Evolutionary conservation across 2,888 invertebrate species (phyloP).

Genomic region (Neoascia interrupta): DNA sequence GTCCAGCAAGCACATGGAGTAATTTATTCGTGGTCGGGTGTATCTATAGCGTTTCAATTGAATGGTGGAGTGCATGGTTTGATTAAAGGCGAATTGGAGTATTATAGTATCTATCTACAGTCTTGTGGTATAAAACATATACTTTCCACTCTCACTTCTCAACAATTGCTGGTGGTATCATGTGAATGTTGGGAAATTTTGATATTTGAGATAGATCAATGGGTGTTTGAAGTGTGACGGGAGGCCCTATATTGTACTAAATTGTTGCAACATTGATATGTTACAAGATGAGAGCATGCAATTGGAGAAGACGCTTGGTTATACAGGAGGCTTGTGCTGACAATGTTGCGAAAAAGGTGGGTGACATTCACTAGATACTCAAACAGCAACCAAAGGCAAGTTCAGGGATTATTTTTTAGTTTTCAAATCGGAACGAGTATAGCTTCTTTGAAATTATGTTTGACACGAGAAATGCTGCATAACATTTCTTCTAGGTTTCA

Average conservation of each 20-base stretch:
- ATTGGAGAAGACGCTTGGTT: no score
- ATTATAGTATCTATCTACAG: no score
- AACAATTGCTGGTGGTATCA: constrained; percentile 38
- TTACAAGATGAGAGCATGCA: constrained; percentile 21
- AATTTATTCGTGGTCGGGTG: constrained; percentile 53
- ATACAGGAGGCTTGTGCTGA: no score
- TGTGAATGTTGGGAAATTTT: constrained; percentile 40
- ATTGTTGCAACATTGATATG: background rate
- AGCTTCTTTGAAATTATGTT: no score
- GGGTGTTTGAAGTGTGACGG: background rate
- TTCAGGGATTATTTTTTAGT: no score
- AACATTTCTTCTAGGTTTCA: background rate
- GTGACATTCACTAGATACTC: no score
- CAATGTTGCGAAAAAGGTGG: no score
- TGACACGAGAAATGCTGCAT: no score
- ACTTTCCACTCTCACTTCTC: constrained; percentile 67
- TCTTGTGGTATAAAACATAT: no score
- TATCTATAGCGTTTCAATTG: constrained; percentile 58
- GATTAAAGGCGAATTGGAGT: no score
- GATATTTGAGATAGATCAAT: constrained; percentile 36
- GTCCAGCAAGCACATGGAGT: constrained; percentile 47
- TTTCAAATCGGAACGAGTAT: no score
- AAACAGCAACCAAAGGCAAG: no score
- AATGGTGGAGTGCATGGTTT: constrained; percentile 28
- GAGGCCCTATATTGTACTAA: background rate